Percentiles rank a stretch among this genome's conserved stretches.
phyloP scores from a whole-genome alignment of 1,140 invertebrate genomes.

The Nylanderia fulva region DNA sequence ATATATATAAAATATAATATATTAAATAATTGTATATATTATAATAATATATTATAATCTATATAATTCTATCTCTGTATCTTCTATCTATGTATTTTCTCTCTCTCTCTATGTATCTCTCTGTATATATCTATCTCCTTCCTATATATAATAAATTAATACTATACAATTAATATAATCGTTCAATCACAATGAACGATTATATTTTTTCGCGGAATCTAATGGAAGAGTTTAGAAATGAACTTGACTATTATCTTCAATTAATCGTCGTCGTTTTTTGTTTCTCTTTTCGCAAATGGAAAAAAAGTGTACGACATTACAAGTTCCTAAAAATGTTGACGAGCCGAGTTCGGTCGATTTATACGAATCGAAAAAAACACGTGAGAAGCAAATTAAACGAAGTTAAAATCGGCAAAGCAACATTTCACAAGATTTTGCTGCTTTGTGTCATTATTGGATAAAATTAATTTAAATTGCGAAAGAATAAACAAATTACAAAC shows the following conservation, averaged over 20 bases:
- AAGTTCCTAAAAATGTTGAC: conserved; percentile 17
- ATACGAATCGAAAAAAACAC: background rate
- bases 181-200: no score
- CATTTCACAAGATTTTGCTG: background rate
- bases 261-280: background rate
- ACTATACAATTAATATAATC: no score
- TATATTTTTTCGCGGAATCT: background rate
- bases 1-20: no score
- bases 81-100: no score
- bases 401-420: background rate
- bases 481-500: background rate
- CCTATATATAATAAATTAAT: no score
- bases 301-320: background rate
- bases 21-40: no score
- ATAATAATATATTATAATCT: no score
- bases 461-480: background rate
- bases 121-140: no score
- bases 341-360: background rate
- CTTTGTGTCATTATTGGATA: background rate
- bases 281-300: background rate
- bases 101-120: no score
- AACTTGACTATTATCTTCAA: conserved; percentile 10
- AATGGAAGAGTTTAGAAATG: background rate
- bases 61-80: no score
- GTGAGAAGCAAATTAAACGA: background rate